A percentile compares a stretch with the other conserved stretches of the same genome.
Evolutionary conservation across 2,113 vertebrate species (phyloP).

Genomic region (Lepidothrix coronata): DNA sequence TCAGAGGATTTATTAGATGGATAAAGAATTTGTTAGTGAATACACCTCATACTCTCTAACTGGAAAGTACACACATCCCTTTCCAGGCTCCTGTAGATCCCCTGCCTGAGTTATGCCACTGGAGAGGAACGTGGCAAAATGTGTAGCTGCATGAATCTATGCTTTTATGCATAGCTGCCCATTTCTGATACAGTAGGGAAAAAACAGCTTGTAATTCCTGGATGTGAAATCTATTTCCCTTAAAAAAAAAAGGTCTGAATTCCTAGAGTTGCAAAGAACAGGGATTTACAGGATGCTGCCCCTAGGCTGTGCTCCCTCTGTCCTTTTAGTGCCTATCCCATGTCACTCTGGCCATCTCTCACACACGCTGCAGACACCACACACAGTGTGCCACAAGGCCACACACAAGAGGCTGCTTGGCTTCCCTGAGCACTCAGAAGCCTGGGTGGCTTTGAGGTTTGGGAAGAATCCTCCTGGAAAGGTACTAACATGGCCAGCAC

Average conservation of each 20-base stretch:
- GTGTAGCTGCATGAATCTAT: background rate
- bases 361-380: background rate
- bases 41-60: background rate
- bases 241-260: background rate
- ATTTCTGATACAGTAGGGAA: background rate
- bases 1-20: background rate
- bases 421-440: background rate
- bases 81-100: background rate
- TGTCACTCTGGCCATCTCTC: background rate
- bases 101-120: background rate
- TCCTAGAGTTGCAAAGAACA: background rate
- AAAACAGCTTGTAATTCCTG: background rate
- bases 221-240: background rate
- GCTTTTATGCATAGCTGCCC: background rate
- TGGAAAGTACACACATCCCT: background rate
- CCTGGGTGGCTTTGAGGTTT: background rate
- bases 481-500: rapidly evolving
- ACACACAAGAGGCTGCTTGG: background rate
- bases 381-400: background rate
- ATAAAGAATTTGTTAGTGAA: background rate
- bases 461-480: background rate
- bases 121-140: background rate
- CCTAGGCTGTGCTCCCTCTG: background rate
- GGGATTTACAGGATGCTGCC: background rate
- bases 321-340: background rate